phyloP scores from a whole-genome alignment of 2,113 vertebrate species.

The Cygnus atratus region DNA sequence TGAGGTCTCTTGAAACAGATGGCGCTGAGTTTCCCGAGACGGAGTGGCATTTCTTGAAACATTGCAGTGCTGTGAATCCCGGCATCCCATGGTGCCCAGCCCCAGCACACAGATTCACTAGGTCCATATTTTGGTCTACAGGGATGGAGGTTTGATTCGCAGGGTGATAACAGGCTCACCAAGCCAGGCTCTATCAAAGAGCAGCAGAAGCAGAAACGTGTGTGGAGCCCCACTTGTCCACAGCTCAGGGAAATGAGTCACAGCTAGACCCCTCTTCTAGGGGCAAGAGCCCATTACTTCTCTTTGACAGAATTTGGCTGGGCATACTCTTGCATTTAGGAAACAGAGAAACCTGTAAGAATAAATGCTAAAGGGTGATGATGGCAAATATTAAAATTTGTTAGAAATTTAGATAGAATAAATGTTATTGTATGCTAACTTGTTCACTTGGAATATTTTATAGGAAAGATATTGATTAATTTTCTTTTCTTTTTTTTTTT shows the following conservation, averaged over 20 bases:
- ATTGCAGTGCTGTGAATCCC: accelerated
- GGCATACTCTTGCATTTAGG: not conserved
- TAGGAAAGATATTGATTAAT: not conserved
- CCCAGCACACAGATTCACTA: accelerated
- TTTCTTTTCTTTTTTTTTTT: not conserved
- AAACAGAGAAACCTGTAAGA: not conserved
- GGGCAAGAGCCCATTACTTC: not conserved
- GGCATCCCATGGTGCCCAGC: accelerated
- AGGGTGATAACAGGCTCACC: not conserved
- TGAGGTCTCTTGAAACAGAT: not conserved
- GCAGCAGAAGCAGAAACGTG: not conserved
- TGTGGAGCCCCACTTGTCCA: not conserved
- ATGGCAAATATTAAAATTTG: not conserved
- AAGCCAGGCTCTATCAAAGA: not conserved
- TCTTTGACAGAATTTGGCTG: not conserved
- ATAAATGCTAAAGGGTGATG: not conserved
- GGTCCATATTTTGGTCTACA: not conserved
- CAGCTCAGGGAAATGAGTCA: not conserved
- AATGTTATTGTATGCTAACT: not conserved
- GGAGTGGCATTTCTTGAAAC: not conserved
- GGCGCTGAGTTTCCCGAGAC: not conserved
- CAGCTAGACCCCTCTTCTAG: not conserved
- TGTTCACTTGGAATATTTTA: not conserved
- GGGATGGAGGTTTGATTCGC: not conserved
- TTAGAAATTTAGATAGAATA: not conserved